Base-by-base conservation (phyloP, 2,888 invertebrate species). In the Phrixothrix hirtus region DNA sequence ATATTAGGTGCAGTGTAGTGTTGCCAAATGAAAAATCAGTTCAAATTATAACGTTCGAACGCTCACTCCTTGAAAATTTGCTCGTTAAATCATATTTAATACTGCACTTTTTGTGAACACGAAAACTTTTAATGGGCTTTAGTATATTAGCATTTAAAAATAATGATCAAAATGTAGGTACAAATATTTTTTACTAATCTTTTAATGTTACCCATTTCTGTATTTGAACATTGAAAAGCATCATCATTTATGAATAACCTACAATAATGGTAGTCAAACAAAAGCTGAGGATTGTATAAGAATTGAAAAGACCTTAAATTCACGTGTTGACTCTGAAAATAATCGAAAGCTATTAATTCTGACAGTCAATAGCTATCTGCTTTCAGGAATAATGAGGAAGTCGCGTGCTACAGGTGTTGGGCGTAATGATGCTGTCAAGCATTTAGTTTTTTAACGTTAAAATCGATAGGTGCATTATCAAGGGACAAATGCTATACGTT, bases 301-400 rank as follows among this genome's bases (percentile, higher is more conserved):
- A 38, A 45, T 35, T 52, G 52, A 52, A 52, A 52, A 42, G 46
- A 41, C 52, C 35, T 42, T 58, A 65, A 63, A 64, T 62, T 62
- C 62, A 64, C 63, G 70, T 67, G 69, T 70, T 70, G 70, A 68
- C 71, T 70, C 61, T 63, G 67, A 63, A 69, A 71, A 68, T 72
- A 70, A 72, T 72, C 70, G 70, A 73, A 73, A 60, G 71, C 72
- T 71, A 72, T 72, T 72, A 71, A 71, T 71, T 72, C 68, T 61
- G 61, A 62, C 66, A 59, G 69, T 73, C 69, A 68, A 70, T 65
- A 62, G 64, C 65, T 63, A 64, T 68, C 68, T 68, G 68, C 67
- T 69, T 68, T 69, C 66, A 62, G 66, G 62, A 67, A 67, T 72
- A 72, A 72, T 69, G 73, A 72, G 70, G 67, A 67, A 61, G 64